phyloP scores from a whole-genome alignment of 2,113 vertebrate genomes.

The Neogale vison region DNA sequence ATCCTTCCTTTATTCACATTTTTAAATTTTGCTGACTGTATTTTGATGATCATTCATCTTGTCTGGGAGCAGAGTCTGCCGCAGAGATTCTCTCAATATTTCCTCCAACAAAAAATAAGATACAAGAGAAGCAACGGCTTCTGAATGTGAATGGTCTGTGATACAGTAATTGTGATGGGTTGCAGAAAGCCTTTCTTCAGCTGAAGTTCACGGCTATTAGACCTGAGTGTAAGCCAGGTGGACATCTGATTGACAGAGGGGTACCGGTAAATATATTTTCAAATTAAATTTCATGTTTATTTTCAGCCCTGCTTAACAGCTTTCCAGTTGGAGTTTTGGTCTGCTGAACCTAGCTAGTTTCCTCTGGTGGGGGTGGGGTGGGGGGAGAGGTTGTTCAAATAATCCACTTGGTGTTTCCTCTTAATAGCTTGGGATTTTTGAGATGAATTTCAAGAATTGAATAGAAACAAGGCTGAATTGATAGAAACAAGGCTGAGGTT shows the following conservation, averaged over 20 bases:
- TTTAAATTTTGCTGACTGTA: slow-evolving; percentile 70
- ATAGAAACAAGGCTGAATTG: background rate
- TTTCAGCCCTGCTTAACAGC: slow-evolving; percentile 56
- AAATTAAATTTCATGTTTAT: slow-evolving; percentile 74
- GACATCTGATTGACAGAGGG: slow-evolving; percentile 57
- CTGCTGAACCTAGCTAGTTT: slow-evolving; percentile 38
- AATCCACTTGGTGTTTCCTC: slow-evolving; percentile 32
- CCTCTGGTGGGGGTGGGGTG: background rate
- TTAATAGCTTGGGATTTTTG: slow-evolving; percentile 15
- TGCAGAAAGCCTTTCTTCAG: background rate
- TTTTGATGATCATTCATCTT: slow-evolving; percentile 74
- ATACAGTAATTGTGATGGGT: background rate
- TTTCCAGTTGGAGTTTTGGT: slow-evolving; percentile 55
- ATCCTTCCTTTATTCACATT: slow-evolving; percentile 67
- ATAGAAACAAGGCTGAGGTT: background rate
- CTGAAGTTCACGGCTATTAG: background rate
- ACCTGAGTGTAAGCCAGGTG: background rate
- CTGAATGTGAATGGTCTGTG: background rate
- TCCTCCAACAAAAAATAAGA: slow-evolving; percentile 18
- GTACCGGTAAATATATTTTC: slow-evolving; percentile 52
- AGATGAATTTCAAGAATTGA: background rate
- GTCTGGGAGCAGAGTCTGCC: slow-evolving; percentile 34
- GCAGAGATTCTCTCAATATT: slow-evolving; percentile 7
- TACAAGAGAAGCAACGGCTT: background rate
- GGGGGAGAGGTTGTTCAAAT: slow-evolving; percentile 13